Base-by-base conservation (phyloP, 2,888 invertebrate species). In the Sipha maydis region DNA sequence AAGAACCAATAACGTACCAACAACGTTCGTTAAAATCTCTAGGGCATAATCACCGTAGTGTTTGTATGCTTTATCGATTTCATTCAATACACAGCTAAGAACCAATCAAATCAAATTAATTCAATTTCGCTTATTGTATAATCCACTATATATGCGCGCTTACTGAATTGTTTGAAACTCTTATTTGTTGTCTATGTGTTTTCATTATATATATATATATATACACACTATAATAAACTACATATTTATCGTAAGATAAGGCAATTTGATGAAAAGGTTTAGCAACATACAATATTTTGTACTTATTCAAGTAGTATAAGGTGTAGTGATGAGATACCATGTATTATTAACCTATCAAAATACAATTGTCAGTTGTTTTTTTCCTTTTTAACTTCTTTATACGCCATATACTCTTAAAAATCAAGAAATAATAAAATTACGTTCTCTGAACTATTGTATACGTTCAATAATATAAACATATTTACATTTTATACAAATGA, bases 401-500 rank as follows among this genome's bases (percentile, higher is more conserved):
- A 34, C 34, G 34, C 34, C 38, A 4, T 25, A 34, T 25, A 25
- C 7, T 19, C 19, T 34, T n/a, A 80, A 67, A 80, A 67, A 80
- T 19, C 34, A 14, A 19, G 34, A 38, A 80, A 67, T 38, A 67
- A 80, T 25, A 34, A 38, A 61, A 80, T 34, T 3, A 61, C n/a
- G 61, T 14, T 48, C 80, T 80, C n/a, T n/a, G 38, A 67, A 61
- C 61, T 61, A 19, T 61, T 21, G 31, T 38, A n/a, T 34, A 38
- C 19, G 61, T 61, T 56, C 25, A 25, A 21, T 61, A n/a, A 61
- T 34, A 25, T 17, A 79, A 25, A n/a, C 34, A 19, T 77, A 80
- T 80, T 80, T 61, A 80, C 80, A 80, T 80, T 67, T 80, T 80
- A 80, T 67, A 67, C 67, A 79, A 61, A 34, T 38, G n/a, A 79